These are phyloP conservation scores for Jordanella pulchra DNA, from an alignment of 2,797 vertebrate genomes.

Conservation along the genomic window DNA sequence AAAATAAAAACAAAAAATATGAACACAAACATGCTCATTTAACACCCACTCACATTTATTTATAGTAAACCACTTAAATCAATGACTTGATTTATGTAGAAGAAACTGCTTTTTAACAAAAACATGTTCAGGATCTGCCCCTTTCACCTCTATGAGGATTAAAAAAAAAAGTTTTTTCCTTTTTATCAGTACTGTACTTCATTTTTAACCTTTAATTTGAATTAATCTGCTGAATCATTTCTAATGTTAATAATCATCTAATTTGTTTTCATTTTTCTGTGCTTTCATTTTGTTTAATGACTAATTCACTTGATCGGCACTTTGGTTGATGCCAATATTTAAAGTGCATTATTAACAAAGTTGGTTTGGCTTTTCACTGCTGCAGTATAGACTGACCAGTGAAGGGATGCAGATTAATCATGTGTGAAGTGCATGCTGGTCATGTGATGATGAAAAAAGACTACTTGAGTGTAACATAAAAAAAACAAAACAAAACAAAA, in stretches of 20 bases:
- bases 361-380: slow-evolving; percentile 31
- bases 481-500: slow-evolving; percentile 2
- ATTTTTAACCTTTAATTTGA: no score
- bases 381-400: slow-evolving; percentile 39
- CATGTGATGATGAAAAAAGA: slow-evolving; percentile 2
- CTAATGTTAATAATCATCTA: no score
- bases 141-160: no score
- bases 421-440: slow-evolving; percentile 11
- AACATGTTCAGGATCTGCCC: no score
- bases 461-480: background rate
- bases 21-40: background rate
- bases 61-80: background rate
- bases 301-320: no score
- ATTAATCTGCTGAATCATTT: no score
- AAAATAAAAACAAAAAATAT: background rate
- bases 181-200: no score
- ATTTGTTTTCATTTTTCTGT: no score
- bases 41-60: background rate
- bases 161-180: background rate
- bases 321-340: no score
- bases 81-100: slow-evolving; percentile 14
- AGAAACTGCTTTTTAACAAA: no score
- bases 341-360: no score
- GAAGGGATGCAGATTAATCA: background rate
- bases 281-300: no score